phyloP scores from a whole-genome alignment of 2,113 vertebrate species.

The Lynx canadensis region DNA sequence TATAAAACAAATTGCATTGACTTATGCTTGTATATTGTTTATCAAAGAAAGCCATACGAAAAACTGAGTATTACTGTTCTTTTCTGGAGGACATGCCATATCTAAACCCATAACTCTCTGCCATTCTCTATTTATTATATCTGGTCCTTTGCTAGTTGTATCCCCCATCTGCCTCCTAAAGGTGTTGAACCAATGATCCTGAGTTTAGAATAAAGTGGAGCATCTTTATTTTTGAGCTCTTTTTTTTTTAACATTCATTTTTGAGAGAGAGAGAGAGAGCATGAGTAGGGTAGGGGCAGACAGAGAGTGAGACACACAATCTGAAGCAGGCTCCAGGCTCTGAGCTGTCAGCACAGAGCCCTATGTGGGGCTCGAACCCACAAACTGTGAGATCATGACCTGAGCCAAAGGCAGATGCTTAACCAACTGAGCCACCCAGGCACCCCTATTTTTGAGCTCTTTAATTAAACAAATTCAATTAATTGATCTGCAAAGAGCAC shows the following conservation, averaged over 20 bases:
- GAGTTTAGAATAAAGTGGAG: not conserved
- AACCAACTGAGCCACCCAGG: too few relatives aligned
- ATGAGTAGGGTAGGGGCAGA: too few relatives aligned
- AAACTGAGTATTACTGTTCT: not conserved
- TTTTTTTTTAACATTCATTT: not conserved
- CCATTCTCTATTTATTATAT: not conserved
- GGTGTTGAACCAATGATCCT: not conserved
- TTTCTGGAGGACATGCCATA: not conserved
- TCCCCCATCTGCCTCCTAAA: not conserved
- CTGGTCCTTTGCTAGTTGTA: not conserved
- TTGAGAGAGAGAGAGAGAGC: too few relatives aligned
- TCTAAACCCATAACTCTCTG: not conserved
- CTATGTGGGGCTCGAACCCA: too few relatives aligned
- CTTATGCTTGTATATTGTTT: not conserved
- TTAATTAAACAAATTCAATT: constrained; percentile 10
- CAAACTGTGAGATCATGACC: too few relatives aligned
- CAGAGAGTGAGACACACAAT: too few relatives aligned
- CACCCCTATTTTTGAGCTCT: not conserved
- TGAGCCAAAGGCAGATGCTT: too few relatives aligned
- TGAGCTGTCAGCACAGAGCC: too few relatives aligned
- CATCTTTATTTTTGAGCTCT: not conserved
- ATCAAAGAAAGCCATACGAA: not conserved
- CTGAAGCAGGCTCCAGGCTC: too few relatives aligned
- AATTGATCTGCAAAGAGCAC: not conserved
- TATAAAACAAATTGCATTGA: not conserved